Evolutionary conservation across 1,140 invertebrate species (phyloP).

Genomic region (Tribolium castaneum): DNA sequence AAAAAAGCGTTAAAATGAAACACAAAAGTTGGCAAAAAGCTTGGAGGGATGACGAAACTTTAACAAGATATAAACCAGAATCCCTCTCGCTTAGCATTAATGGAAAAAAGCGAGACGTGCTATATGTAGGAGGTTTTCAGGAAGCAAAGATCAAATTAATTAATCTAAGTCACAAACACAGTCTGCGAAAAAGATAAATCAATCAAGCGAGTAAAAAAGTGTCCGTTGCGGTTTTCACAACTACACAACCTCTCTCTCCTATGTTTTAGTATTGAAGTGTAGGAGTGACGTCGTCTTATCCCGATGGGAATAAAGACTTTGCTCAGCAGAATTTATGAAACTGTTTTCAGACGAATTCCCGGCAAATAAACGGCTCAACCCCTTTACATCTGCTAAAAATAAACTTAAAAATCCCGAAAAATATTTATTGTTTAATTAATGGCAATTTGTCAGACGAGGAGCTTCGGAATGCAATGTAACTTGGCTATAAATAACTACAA

Average conservation of each 20-base stretch:
- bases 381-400: constrained; percentile 23
- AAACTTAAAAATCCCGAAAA: constrained; percentile 35
- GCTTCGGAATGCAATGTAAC: constrained; percentile 42
- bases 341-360: constrained; percentile 26
- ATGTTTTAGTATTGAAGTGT: constrained; percentile 24
- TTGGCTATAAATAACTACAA: constrained; percentile 41
- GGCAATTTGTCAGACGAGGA: constrained; percentile 40
- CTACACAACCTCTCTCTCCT: constrained; percentile 36
- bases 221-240: constrained; percentile 41
- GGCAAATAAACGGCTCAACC: constrained; percentile 17
- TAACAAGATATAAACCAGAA: constrained; percentile 39
- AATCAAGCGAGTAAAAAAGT: constrained; percentile 42
- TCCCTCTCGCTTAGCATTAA: constrained; percentile 26
- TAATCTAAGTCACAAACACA: constrained; percentile 46
- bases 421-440: constrained; percentile 47
- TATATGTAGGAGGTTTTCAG: constrained; percentile 7
- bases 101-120: constrained; percentile 20
- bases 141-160: constrained; percentile 44
- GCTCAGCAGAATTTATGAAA: constrained; percentile 22
- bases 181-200: constrained; percentile 44
- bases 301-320: constrained; percentile 11
- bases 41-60: not conserved
- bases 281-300: not conserved
- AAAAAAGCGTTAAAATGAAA: constrained; percentile 38
- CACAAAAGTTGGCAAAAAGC: constrained; percentile 30